Base-by-base conservation (phyloP, 2,113 vertebrate genomes). In the Phyllopteryx taeniolatus region DNA sequence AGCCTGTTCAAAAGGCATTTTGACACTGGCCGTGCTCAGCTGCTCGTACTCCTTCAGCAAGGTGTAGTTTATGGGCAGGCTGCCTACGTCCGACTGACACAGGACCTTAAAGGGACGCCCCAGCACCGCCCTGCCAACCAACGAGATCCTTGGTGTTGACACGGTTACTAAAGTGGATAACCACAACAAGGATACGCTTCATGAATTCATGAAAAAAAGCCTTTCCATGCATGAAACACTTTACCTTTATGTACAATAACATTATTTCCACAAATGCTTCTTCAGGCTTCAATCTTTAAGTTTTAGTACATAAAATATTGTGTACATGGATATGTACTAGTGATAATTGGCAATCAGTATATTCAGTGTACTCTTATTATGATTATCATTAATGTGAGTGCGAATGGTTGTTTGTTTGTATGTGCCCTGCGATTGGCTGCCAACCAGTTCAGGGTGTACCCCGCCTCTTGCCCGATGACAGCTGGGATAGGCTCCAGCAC, bases 31-130 rank as follows among this genome's bases (percentile, higher is more conserved):
- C 0, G 0, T 44, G 43, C 4, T 35, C 19, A 87, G 0, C 0
- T 0, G 0, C 0, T 8, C 0, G 3, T 59, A 0, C 0, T 56
- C 17, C 19, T 6, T 64, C 12, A 47, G 20, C 65, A 93, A 83
- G 8, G 80, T 90, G 91, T 93, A 93, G 35, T n/a, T 86, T 64
- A 94, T 91, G 0, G 93, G 92, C 44, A 87, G 70, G 67, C 83
- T 91, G 67, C 93, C 93, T 0, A 0, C 10, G 2, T 84, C 74
- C 0, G 91, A 92, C 39, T 20, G 33, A 72, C 93, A 94, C 33
- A 31, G 57, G 66, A 94, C 83, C 46, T 9, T n/a, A 43, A 93
- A 71, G 12, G 60, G 46, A 15, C 27, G 35, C 0, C 78, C 80
- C 8, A 92, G 43, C 22, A 94, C 22, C 1, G 83, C 87, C 2